Base-by-base conservation (phyloP, 2,888 invertebrate species). In the Gari tellinella region DNA sequence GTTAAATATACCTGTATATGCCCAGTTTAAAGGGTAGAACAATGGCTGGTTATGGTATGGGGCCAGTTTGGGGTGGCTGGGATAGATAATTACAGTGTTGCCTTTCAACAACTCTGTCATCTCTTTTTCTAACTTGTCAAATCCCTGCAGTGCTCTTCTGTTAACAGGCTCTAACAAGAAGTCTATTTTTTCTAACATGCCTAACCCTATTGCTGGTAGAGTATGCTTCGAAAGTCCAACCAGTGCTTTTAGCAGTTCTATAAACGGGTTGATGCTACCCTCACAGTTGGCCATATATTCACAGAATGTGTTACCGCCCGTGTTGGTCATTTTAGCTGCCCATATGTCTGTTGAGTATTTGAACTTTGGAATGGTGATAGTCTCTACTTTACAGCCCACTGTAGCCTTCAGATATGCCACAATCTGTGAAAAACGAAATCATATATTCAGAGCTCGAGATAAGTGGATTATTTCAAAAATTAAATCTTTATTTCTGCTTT, bases 11-110 rank as follows among this genome's bases (percentile, higher is more conserved):
- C 94, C 95, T 0, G 97, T 97, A 89, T 98, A 98, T 8, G 94
- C 94, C 90, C 97, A 97, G 91, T 98, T 97, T 80, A 96, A 94
- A 14, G 96, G 94, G 83, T 95, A 95, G 26, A 95, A 88, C 23
- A 97, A 89, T 0, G 97, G 96, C 89, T 97, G 97, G 88, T 96
- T 95, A 92, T 98, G 98, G 88, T 96, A 96, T 0, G 96, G 96
- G 0, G 98, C 98, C 14, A 96, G 94, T 14, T 96, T 96, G 1
- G 98, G 97, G 93, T 97, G 97, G 0, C 97, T 95, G 0, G 98
- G 98, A 90, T 95, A 97, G 38, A 98, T 92, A 70, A 98, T 94
- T 2, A 98, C 95, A 0, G 97, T 98, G 90, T 98, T 94, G 37
- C 93, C 91, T 12, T 95, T 95, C 37, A 98, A 93, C 87, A 97